Conservation (phyloP, 2,113 vertebrate genomes). For the Hystrix brachyura region DNA sequence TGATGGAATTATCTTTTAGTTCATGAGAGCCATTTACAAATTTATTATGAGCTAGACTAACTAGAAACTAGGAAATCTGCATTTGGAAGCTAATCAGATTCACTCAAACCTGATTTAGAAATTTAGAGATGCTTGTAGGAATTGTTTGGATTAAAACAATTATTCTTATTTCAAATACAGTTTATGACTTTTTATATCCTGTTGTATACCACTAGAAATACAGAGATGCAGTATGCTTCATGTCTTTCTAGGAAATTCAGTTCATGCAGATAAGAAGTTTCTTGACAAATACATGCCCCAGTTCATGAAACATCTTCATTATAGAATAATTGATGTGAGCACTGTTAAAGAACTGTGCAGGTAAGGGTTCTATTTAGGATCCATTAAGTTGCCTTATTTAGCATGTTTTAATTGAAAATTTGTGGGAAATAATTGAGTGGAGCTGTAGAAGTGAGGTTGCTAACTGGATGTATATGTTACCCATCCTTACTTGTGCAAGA, state of each 20-base stretch:
- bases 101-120: constrained; percentile 16
- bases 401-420: constrained; percentile 64
- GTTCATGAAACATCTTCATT: constrained; percentile 95
- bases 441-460: neutral
- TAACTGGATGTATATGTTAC: neutral
- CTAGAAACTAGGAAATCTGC: neutral
- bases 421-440: constrained; percentile 15
- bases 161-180: constrained; percentile 46
- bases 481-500: neutral
- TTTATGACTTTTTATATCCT: constrained; percentile 66
- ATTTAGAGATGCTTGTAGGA: constrained; percentile 54
- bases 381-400: constrained; percentile 58
- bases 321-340: constrained; percentile 97
- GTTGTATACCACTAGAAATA: constrained; percentile 70
- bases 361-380: constrained; percentile 84
- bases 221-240: constrained; percentile 76
- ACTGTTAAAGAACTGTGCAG: constrained; percentile 99
- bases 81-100: constrained; percentile 5
- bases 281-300: constrained; percentile 99
- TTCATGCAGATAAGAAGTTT: constrained; percentile 96
- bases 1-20: constrained; percentile 41
- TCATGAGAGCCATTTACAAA: neutral
- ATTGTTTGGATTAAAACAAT: constrained; percentile 46
- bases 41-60: constrained; percentile 17
- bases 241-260: constrained; percentile 91